Base-by-base conservation (phyloP, 1,140 invertebrate genomes). In the Drosophila leontia region DNA sequence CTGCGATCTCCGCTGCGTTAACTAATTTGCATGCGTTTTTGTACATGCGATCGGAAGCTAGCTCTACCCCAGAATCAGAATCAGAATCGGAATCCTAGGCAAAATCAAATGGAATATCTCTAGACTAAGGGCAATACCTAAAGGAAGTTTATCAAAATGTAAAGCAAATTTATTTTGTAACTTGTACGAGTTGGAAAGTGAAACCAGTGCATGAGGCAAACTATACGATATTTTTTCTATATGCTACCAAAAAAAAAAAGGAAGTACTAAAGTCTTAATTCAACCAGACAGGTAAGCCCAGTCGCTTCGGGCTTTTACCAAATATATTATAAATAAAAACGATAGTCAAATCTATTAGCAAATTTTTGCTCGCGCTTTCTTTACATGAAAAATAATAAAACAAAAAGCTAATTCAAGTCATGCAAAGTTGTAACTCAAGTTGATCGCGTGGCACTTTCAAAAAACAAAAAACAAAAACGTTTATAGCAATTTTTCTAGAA, bases 401-500 rank as follows among this genome's bases (percentile, higher is more conserved):
- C 26, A 60, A 65, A 64, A 51, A 15, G 45, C 15, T 64, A 69
- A 79, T 64, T 60, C 44, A 78, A 78, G 76, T 51, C 51, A 76
- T 68, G 59, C 63, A 80, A 74, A 75, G 57, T 76, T 82, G 61
- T 82, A 82, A 83, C 55, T 83, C 59, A 75, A 68, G 75, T 85
- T 85, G 64, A 60, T 61, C 59, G 80, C 63, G 63, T 75, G 80
- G 71, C 71, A 84, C 81, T 84, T 80, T 77, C 56, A 44, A 57
- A 75, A 55, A 64, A 53, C 58, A 63, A 60, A 39, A 42, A 69
- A 48, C 45, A 71, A 62, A 71, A 68, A 80, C 78, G 80, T 91
- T 82, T 86, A 91, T 91, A 91, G 87, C 77, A 86, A 87, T 91
- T 91, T 82, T 91, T 91, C 87, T 91, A 91, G 87, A 91, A 91